These are phyloP conservation scores for Acronicta alni DNA, from an alignment of 2,888 invertebrate species.

Conservation along the genomic window DNA sequence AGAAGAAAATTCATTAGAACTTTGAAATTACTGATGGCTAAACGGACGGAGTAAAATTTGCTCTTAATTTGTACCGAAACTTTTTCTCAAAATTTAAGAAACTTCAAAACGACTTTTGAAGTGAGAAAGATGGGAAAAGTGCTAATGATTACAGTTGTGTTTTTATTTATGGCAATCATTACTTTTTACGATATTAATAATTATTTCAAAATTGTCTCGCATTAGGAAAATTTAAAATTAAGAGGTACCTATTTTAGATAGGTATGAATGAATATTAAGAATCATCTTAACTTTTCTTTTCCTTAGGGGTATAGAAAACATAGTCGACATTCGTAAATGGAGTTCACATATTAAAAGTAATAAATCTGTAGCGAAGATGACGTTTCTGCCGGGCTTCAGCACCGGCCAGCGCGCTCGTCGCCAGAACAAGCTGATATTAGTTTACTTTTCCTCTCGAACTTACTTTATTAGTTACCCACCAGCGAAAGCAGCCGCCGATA, in stretches of 20 bases:
- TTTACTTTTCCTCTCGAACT: constrained; percentile 89
- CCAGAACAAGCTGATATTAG: constrained; percentile 87
- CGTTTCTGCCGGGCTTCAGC: constrained; percentile 56
- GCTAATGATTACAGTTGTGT: constrained; percentile 85
- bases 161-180: constrained; percentile 61
- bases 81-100: constrained; percentile 85
- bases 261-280: neutral
- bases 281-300: neutral
- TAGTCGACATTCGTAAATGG: constrained; percentile 71
- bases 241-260: too few species aligned
- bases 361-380: constrained; percentile 82
- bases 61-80: constrained; percentile 88
- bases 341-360: constrained; percentile 84
- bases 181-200: constrained; percentile 37
- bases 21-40: constrained; percentile 89
- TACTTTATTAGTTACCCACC: constrained; percentile 87
- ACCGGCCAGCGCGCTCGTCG: constrained; percentile 66
- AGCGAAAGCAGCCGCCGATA: constrained; percentile 81
- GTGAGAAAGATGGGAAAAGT: constrained; percentile 83
- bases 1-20: constrained; percentile 89
- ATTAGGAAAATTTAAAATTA: neutral
- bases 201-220: constrained; percentile 22
- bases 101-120: constrained; percentile 85
- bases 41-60: constrained; percentile 88
- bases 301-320: constrained; percentile 57